phyloP scores from a whole-genome alignment of 2,113 vertebrate genomes.

The Suricata suricatta region DNA sequence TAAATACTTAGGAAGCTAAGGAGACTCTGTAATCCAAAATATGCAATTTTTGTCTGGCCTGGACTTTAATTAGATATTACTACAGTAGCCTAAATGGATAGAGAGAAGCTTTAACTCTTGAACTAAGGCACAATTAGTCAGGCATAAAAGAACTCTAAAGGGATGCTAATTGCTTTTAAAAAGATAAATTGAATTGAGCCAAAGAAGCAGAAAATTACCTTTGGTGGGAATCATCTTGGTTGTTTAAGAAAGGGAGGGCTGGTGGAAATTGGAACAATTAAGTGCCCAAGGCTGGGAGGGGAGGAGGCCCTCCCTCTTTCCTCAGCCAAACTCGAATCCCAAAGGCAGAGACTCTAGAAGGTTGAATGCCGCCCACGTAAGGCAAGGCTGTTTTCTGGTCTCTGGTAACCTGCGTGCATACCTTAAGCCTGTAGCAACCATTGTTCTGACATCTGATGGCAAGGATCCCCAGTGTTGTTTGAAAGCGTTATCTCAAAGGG shows the following conservation, averaged over 20 bases:
- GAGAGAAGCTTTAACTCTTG: constrained; percentile 82
- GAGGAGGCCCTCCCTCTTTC: background rate
- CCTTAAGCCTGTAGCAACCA: background rate
- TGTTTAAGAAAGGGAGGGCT: constrained; percentile 68
- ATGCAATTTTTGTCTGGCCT: constrained; percentile 72
- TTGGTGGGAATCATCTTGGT: constrained; percentile 79
- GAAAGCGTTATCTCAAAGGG: constrained; percentile 59
- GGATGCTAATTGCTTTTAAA: constrained; percentile 83
- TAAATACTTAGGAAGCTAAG: constrained; percentile 30
- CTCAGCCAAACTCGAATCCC: background rate
- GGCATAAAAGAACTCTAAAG: constrained; percentile 84
- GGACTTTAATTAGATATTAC: constrained; percentile 78
- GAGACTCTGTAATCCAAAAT: constrained; percentile 38
- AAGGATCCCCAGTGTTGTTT: constrained; percentile 15
- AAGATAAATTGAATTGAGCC: constrained; percentile 82
- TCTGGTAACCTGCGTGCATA: background rate
- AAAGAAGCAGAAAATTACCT: constrained; percentile 88
- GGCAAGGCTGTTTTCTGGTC: background rate
- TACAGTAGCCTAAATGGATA: constrained; percentile 75
- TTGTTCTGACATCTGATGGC: background rate
- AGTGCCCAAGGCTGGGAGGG: background rate
- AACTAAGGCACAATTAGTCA: constrained; percentile 83
- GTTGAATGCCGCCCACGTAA: background rate
- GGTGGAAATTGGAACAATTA: background rate
- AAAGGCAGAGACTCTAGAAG: background rate